Evolutionary conservation across 2,113 vertebrate genomes (phyloP), one percentile per base, ranked within the genome.

Genomic region (Nothocercus julius): DNA sequence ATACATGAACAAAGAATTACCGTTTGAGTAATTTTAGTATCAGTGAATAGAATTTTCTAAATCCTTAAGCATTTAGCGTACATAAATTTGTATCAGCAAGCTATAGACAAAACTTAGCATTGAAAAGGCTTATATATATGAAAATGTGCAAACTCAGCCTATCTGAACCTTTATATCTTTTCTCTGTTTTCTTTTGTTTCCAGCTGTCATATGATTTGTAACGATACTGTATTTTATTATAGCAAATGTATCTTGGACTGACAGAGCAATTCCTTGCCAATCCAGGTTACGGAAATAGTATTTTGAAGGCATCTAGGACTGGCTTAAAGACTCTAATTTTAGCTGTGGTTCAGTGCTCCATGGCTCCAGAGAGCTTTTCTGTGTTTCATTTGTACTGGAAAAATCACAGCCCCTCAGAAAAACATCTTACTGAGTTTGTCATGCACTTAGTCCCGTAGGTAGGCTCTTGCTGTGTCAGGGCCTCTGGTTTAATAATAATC

Each of bases 401-500:
- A 88, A 90, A 66, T 61, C 51, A 16, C 36, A 62, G 15, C 4
- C 49, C 82, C 32, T 7, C 36, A 81, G 74, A 47, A 70, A 93
- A 90, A 42, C n/a, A 74, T n/a, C 30, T 82, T 42, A 49, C 4
- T 18, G 38, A 72, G 30, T 62, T 70, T 79, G 61, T 83, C 45
- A 53, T 45, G 22, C 28, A 44, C 38, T 89, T 78, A 79, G 40
- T 45, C 61, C 53, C 0, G 0, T 70, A 89, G 49, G 59, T 59
- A 87, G 49, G 30, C 44, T 83, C 72, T 87, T 1, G 1, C 67
- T 87, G 49, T 86, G 59, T 81, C 69, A 88, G 83, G 61, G 51
- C 51, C 64, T 75, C 86, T 87, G 73, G 58, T 87, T 93, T 90
- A 91, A 90, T 82, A 95, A 88, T 79, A 80, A 87, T 61, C 45